A percentile compares a stretch with the other conserved stretches of the same genome.
Conservation (phyloP, 2,113 vertebrate genomes). For the Cercocebus atys region DNA sequence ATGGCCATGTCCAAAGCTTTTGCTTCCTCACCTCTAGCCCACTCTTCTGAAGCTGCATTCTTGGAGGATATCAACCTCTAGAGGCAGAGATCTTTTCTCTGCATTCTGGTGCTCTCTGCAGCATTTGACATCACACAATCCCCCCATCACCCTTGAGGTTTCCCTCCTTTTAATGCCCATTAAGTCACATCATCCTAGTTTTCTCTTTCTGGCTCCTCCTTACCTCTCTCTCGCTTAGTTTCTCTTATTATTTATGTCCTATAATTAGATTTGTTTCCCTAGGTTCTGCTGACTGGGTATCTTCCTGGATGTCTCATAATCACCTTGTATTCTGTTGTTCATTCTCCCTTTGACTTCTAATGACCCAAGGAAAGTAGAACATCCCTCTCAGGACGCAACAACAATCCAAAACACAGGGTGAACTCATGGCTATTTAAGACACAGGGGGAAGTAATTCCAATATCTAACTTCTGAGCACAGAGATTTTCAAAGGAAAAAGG, state of each 20-base stretch:
- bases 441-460: neutral
- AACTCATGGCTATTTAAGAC: neutral
- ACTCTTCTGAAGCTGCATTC: neutral
- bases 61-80: neutral
- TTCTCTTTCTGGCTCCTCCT: neutral
- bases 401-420: neutral
- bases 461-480: neutral
- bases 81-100: neutral
- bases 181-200: neutral
- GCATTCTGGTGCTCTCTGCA: neutral
- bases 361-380: neutral
- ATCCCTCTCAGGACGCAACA: neutral
- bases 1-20: neutral
- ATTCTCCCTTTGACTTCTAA: neutral
- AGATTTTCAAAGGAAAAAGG: neutral
- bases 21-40: neutral
- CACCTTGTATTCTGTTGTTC: conserved; percentile 10
- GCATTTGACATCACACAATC: neutral
- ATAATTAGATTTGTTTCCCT: neutral
- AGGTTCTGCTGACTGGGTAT: neutral
- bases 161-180: neutral
- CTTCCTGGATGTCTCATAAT: neutral
- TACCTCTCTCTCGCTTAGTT: neutral
- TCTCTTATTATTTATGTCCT: neutral
- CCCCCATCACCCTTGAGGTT: neutral